Evolutionary conservation across 2,797 vertebrate genomes (phyloP).

Genomic region (Astyanax mexicanus): DNA sequence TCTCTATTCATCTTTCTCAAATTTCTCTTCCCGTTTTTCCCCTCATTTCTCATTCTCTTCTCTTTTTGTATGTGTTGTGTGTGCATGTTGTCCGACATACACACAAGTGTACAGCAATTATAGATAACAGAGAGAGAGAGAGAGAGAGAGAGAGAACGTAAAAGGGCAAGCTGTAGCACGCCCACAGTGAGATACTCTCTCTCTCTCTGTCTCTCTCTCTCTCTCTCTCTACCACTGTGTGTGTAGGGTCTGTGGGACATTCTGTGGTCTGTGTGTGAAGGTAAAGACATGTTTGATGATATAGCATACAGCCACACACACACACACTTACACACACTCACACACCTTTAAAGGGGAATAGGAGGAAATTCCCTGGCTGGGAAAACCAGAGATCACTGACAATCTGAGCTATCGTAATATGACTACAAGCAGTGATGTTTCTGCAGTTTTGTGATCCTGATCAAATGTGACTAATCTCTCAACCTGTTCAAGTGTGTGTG

Average conservation of each 20-base stretch:
- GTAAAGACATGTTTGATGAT: no score
- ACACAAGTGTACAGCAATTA: no score
- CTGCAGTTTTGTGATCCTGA: not conserved
- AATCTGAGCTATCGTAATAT: slow-evolving; percentile 50
- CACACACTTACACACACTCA: not conserved
- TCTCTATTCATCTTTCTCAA: no score
- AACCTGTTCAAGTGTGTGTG: no score
- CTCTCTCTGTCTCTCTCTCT: slow-evolving; percentile 6
- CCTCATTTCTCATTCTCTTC: no score
- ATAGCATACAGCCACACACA: not conserved
- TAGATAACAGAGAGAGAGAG: not conserved
- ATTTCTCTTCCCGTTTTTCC: no score
- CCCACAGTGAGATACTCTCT: slow-evolving; percentile 12
- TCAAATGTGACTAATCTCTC: no score
- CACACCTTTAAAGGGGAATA: slow-evolving; percentile 32
- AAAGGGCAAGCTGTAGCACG: slow-evolving; percentile 42
- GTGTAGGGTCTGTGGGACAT: not conserved
- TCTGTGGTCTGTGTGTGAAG: slow-evolving; percentile 8
- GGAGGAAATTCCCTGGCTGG: slow-evolving; percentile 62
- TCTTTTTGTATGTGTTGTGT: no score
- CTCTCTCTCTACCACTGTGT: slow-evolving; percentile 8
- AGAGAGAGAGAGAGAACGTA: not conserved
- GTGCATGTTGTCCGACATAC: no score
- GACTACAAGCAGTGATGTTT: slow-evolving; percentile 23
- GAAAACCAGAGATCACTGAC: slow-evolving; percentile 58